phyloP scores from a whole-genome alignment of 2,888 invertebrate genomes.

The Cybosia mesomella region DNA sequence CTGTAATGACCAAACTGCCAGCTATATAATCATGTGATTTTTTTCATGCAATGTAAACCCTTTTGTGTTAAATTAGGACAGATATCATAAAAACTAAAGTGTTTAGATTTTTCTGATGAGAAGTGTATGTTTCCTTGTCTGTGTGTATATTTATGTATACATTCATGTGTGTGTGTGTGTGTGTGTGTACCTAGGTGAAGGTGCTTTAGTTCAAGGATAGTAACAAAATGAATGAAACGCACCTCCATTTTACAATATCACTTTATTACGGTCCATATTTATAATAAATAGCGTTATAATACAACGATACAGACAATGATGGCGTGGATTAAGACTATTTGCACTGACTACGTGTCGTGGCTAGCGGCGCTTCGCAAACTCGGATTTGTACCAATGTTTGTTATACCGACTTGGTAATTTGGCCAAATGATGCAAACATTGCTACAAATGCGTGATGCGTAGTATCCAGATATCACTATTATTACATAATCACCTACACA shows the following conservation, averaged over 20 bases:
- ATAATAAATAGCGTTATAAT: conserved; percentile 64
- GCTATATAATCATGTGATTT: too few species aligned
- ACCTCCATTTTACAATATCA: conserved; percentile 68
- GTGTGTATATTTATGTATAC: too few species aligned
- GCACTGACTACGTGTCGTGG: conserved; percentile 41
- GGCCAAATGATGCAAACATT: neutral
- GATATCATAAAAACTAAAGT: too few species aligned
- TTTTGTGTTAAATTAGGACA: too few species aligned
- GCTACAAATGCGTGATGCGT: neutral
- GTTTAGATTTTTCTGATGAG: too few species aligned
- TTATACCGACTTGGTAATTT: conserved; percentile 1
- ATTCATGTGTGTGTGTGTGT: neutral
- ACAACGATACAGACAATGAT: conserved; percentile 58
- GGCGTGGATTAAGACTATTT: conserved; percentile 52
- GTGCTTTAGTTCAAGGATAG: neutral
- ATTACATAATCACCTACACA: conserved; percentile 9
- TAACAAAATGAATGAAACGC: conserved; percentile 8
- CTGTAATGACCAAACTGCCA: too few species aligned
- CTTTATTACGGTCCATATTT: conserved; percentile 66
- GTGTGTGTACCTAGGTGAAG: neutral
- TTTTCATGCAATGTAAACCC: too few species aligned
- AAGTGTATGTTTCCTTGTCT: too few species aligned
- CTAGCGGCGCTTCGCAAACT: conserved; percentile 22
- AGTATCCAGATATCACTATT: conserved; percentile 5
- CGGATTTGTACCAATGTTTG: neutral